A percentile compares a stretch with the other conserved stretches of the same genome.
Conservation (phyloP, 1,140 invertebrate genomes). For the Metopolophium dirhodum region DNA sequence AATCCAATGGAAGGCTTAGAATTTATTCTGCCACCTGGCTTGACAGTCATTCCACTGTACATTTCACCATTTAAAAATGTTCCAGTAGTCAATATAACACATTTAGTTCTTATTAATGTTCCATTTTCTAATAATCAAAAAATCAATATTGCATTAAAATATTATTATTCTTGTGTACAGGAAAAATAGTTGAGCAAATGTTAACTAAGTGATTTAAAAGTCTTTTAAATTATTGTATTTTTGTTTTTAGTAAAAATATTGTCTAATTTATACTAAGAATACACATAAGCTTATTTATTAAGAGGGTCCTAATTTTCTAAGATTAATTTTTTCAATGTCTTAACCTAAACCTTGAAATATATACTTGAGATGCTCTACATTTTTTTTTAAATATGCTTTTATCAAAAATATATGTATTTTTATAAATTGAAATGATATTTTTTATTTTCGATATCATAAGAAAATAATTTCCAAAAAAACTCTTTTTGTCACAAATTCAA, state of each 20-base stretch:
- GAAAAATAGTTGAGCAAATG: not conserved
- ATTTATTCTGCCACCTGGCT: slow-evolving; percentile 84
- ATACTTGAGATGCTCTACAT: not conserved
- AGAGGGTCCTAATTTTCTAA: not conserved
- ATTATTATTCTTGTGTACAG: not conserved
- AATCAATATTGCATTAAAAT: not conserved
- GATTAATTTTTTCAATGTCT: not conserved
- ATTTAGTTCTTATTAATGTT: slow-evolving; percentile 68
- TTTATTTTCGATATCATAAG: no score
- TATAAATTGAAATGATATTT: no score
- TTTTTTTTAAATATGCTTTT: not conserved
- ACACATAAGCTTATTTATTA: not conserved
- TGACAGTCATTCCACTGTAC: slow-evolving; percentile 80
- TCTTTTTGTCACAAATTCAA: no score
- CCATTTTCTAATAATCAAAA: slow-evolving; percentile 67
- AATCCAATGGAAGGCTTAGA: slow-evolving; percentile 84
- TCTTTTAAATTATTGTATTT: not conserved
- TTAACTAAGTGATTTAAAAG: not conserved
- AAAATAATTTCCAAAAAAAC: no score
- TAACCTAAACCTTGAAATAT: not conserved
- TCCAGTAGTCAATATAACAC: slow-evolving; percentile 89
- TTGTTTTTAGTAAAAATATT: no score
- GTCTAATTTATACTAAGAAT: not conserved
- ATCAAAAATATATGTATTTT: no score
- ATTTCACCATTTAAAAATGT: slow-evolving; percentile 92